phyloP scores from a whole-genome alignment of 2,113 vertebrate genomes.

The Nipponia nippon region DNA sequence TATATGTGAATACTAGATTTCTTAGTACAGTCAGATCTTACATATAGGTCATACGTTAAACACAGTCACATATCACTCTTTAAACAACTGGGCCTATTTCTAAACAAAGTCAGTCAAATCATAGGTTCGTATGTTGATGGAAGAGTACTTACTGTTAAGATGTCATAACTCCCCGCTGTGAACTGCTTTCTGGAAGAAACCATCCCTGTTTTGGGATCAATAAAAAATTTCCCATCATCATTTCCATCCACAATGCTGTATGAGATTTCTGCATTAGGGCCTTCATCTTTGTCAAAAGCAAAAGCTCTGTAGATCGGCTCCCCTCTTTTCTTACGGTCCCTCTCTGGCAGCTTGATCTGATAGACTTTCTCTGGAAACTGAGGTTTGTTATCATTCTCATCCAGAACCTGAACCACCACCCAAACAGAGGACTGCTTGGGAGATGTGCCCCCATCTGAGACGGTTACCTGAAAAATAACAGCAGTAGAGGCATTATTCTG shows the following conservation, averaged over 20 bases:
- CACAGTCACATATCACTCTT: not conserved
- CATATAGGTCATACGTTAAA: not conserved
- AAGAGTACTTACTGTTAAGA: slow-evolving; percentile 86
- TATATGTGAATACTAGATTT: not conserved
- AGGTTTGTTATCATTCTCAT: slow-evolving; percentile 97
- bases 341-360: slow-evolving; percentile 90
- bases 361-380: slow-evolving; percentile 94
- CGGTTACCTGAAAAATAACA: slow-evolving; percentile 79
- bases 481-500: not conserved
- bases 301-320: slow-evolving; percentile 94
- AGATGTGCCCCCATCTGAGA: slow-evolving; percentile 86
- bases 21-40: not conserved
- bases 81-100: not conserved
- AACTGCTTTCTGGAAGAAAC: slow-evolving; percentile 96
- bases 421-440: slow-evolving; percentile 87
- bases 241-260: slow-evolving; percentile 95
- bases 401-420: slow-evolving; percentile 90
- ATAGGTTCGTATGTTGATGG: not conserved
- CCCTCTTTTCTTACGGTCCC: slow-evolving; percentile 88
- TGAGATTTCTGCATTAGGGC: slow-evolving; percentile 90
- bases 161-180: slow-evolving; percentile 90
- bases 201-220: slow-evolving; percentile 94
- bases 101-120: not conserved
- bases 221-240: slow-evolving; percentile 92
- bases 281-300: slow-evolving; percentile 90